phyloP scores from a whole-genome alignment of 2,113 vertebrate genomes.

The Charina bottae region DNA sequence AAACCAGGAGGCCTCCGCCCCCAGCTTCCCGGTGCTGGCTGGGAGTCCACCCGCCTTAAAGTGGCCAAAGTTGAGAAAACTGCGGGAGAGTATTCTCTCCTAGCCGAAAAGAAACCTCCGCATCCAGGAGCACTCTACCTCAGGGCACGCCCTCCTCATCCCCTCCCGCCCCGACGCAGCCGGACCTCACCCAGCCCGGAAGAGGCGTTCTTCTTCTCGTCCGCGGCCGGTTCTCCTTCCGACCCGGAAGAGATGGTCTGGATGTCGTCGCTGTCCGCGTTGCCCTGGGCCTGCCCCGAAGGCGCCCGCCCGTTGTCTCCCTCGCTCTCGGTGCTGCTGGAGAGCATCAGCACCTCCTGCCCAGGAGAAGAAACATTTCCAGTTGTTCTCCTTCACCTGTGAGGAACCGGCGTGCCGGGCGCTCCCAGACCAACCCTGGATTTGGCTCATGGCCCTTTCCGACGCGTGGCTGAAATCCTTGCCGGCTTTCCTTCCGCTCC shows the following conservation, averaged over 20 bases:
- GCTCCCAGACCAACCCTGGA: no score
- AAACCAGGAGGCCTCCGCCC: not conserved
- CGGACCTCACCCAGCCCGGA: constrained; percentile 47
- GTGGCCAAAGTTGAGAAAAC: no score
- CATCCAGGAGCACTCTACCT: not conserved
- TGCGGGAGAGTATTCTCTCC: not conserved
- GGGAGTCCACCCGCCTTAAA: no score
- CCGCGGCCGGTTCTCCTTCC: constrained; percentile 80
- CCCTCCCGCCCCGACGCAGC: constrained; percentile 43
- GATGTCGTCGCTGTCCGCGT: constrained; percentile 91
- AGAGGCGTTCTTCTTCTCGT: constrained; percentile 78
- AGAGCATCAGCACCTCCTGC: constrained; percentile 90
- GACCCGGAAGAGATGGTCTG: constrained; percentile 98
- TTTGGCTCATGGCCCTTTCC: not conserved
- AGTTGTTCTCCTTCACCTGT: no score
- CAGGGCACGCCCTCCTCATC: not conserved
- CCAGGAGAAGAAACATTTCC: not conserved
- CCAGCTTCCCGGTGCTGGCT: no score
- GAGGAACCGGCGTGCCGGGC: no score
- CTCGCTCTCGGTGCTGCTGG: constrained; percentile 81
- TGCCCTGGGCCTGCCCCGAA: constrained; percentile 60
- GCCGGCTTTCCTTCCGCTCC: not conserved
- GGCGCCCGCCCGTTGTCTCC: constrained; percentile 64
- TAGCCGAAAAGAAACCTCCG: not conserved
- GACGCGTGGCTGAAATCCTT: no score